Evolutionary conservation across 2,888 invertebrate genomes (phyloP), one percentile per base, ranked within the genome.

Genomic region (Sphaerophoria rueppellii): DNA sequence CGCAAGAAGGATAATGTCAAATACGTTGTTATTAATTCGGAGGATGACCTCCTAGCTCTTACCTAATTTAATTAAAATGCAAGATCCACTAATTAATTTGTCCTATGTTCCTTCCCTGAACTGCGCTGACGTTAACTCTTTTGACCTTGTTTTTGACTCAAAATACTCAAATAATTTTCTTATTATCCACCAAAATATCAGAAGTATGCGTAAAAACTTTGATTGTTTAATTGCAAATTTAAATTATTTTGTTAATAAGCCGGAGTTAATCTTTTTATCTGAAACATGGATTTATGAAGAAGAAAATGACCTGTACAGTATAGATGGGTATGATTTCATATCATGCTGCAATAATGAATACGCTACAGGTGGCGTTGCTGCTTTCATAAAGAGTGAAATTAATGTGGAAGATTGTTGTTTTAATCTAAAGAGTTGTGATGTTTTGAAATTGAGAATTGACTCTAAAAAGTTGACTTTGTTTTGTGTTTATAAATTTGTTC

Each of bases 271-370:
- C 14, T 57, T 35, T 57, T 57, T 35, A 34, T 57, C 57, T 0
- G 57, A 57, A 57, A 57, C 14, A 9, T 57, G 57, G 35, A 57
- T 57, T 57, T 55, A 55, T 55, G 14, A 55, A 35, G 14, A 35
- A 35, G 55, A 55, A 55, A 35, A n/a, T 35, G 7, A 6, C 6
- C 4, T 55, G 0, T 55, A 7, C 34, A 55, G 14, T 35, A n/a
- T 55, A n/a, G 55, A 55, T 7, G 35, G 35, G n/a, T 55, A 55
- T 55, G 35, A 35, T 14, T 55, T 55, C 4, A 14, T 55, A 14
- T 57, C 35, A 4, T 57, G 57, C 4, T 57, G 57, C 14, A 57
- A 57, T 37, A 35, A 14, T 57, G 35, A 35, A n/a, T 57, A 57
- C 14, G 32, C 54, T 54, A 11, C 54, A 0, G 54, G 54, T 55